Percentiles rank a stretch among this genome's conserved stretches.
Conservation (phyloP, 1,140 invertebrate genomes). For the Ceratina calcarata region DNA sequence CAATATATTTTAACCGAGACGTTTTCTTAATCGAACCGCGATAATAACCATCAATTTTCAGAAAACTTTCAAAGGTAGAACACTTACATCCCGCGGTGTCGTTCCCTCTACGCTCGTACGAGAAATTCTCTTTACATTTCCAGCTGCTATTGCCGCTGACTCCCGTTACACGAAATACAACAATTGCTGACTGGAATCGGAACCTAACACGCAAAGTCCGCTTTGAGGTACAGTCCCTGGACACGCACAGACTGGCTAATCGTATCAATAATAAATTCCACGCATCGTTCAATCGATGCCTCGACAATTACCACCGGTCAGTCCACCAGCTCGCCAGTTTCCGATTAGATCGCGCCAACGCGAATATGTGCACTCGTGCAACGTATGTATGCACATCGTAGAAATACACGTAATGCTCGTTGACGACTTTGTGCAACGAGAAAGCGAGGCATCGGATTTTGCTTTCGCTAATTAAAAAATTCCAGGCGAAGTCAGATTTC, state of each 20-base stretch:
- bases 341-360: not conserved
- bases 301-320: constrained; percentile 7
- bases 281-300: constrained; percentile 35
- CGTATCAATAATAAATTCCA: constrained; percentile 55
- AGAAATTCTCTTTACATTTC: constrained; percentile 57
- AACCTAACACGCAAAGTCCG: constrained; percentile 63
- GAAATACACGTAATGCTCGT: not conserved
- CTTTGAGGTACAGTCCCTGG: constrained; percentile 60
- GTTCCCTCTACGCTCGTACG: constrained; percentile 24
- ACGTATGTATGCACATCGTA: not conserved
- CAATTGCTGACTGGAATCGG: constrained; percentile 57
- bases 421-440: constrained; percentile 51
- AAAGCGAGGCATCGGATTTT: constrained; percentile 60
- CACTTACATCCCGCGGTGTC: not conserved
- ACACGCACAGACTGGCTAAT: constrained; percentile 61
- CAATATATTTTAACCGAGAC: not conserved
- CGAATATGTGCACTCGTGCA: not conserved
- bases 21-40: not conserved
- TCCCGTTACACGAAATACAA: constrained; percentile 52
- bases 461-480: constrained; percentile 75
- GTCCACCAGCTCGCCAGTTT: not conserved
- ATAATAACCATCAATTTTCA: constrained; percentile 4
- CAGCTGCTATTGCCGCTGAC: constrained; percentile 48
- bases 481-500: constrained; percentile 71
- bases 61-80: not conserved